Base-by-base conservation (phyloP, 2,113 vertebrate genomes). In the Panthera leo region DNA sequence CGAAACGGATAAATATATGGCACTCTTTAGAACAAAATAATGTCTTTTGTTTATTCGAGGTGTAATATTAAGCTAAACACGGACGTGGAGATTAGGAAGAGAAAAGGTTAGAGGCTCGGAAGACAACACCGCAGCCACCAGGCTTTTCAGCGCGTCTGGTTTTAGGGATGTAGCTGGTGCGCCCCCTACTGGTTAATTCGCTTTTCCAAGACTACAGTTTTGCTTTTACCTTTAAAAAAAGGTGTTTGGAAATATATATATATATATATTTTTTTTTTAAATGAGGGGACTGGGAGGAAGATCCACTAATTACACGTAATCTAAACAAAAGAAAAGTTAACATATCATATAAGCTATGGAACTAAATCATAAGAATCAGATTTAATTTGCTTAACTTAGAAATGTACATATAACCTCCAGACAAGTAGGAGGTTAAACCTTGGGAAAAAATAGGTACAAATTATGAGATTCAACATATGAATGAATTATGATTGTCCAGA, bases 101-200 rank as follows among this genome's bases (percentile, higher is more conserved):
- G 82, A 83, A 90, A 92, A 80, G 94, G 58, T 89, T 51, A 75
- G 27, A 63, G 34, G 48, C 83, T 71, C 86, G 85, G 83, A 48
- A 39, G 78, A 88, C 48, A 73, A 39, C 63, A 87, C 80, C 39
- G 82, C 87, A 19, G 95, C 89, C 87, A 61, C 85, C 82, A 1
- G 91, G 96, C 95, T 98, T 98, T 97, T 97, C 97, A 61, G 94
- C 11, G 84, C 71, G 53, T 51, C 70, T 88, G 71, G 85, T 94
- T 98, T 97, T 91, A 98, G 96, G 95, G 93, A 97, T 89, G 98
- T 98, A 96, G 91, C 97, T 90, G 97, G 80, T 98, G 97, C 98
- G 98, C 98, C 98, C 98, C 98, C 98, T 98, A 98, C 98, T 98
- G 98, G 98, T 67, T 0, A 19, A 92, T 83, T 94, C 3, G 25